phyloP scores from a whole-genome alignment of 2,113 vertebrate species.

The Mesembrinibis cayennensis region DNA sequence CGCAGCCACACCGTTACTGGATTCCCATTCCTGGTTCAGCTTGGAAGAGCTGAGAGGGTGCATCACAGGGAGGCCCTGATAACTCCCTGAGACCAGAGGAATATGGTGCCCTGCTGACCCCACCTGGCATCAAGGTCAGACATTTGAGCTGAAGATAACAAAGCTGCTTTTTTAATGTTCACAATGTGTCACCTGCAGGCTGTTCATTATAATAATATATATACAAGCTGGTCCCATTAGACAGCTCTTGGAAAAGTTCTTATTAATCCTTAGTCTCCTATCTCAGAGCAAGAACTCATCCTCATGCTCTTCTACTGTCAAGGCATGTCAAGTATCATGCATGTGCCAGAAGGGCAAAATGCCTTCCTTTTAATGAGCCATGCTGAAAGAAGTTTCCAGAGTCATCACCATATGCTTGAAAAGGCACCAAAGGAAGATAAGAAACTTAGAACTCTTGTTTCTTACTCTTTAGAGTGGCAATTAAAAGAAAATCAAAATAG shows the following conservation, averaged over 20 bases:
- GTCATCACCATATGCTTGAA: not conserved
- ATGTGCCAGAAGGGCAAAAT: not conserved
- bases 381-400: not conserved
- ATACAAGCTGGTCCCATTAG: not conserved
- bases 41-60: not conserved
- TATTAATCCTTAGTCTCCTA: not conserved
- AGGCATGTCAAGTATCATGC: not conserved
- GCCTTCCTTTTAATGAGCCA: not conserved
- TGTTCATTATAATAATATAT: not conserved
- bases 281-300: not conserved
- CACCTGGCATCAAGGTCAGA: not conserved
- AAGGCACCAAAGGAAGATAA: not conserved
- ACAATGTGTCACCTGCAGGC: too few species aligned
- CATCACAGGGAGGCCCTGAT: not conserved
- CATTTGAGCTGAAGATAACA: not conserved
- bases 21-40: not conserved
- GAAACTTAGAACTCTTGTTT: not conserved
- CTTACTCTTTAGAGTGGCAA: not conserved
- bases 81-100: not conserved
- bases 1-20: not conserved
- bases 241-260: not conserved
- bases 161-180: not conserved
- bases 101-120: not conserved
- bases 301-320: not conserved
- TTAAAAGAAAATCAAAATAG: not conserved